A percentile compares a stretch with the other conserved stretches of the same genome.
Evolutionary conservation across 2,888 invertebrate species (phyloP).

Genomic region (Tetropium fuscum): DNA sequence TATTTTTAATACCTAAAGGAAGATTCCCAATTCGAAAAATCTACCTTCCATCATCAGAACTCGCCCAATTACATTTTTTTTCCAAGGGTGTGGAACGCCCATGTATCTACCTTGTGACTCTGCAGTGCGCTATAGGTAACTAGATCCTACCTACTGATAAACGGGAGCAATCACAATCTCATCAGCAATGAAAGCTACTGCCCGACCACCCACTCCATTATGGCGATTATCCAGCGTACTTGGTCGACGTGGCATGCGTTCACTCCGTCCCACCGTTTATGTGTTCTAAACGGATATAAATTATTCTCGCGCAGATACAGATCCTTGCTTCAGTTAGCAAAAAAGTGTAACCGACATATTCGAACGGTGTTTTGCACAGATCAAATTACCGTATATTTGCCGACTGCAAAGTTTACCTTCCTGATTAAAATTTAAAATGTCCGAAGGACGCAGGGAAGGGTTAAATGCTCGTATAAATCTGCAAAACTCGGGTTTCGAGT

Average conservation of each 20-base stretch:
- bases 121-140: slow-evolving; percentile 55
- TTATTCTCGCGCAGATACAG: neutral
- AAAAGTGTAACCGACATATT: too few species aligned
- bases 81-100: slow-evolving; percentile 33
- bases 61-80: too few species aligned
- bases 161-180: slow-evolving; percentile 63
- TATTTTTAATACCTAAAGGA: too few species aligned
- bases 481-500: slow-evolving; percentile 7
- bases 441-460: slow-evolving; percentile 4
- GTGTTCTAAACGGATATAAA: neutral
- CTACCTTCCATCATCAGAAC: too few species aligned
- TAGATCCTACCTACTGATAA: slow-evolving; percentile 61
- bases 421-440: slow-evolving; percentile 25
- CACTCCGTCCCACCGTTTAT: neutral
- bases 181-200: slow-evolving; percentile 62
- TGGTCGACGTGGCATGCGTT: slow-evolving; percentile 32
- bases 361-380: too few species aligned
- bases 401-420: slow-evolving; percentile 23
- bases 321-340: too few species aligned
- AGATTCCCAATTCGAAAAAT: too few species aligned
- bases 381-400: too few species aligned
- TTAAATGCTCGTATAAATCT: slow-evolving; percentile 8
- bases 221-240: slow-evolving; percentile 50
- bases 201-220: slow-evolving; percentile 59
- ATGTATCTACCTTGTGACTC: slow-evolving; percentile 45